Percentiles rank a stretch among this genome's conserved stretches.
Conservation (phyloP, 2,888 invertebrate species). For the Hemithea aestivaria region DNA sequence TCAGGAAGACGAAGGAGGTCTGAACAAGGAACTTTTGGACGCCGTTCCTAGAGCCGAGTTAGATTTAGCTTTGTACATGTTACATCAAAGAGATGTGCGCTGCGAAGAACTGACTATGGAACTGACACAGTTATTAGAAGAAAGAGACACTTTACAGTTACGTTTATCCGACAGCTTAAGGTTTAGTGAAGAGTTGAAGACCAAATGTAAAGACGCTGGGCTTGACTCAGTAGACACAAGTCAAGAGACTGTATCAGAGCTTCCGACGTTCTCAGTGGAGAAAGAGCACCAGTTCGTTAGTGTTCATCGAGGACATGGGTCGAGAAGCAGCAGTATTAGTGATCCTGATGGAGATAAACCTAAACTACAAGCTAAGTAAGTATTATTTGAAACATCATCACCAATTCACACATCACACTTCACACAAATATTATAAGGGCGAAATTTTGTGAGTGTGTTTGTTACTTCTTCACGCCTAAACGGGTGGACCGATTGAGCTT, state of each 20-base stretch:
- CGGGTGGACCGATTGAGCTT: no score
- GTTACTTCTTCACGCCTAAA: no score
- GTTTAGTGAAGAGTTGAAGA: constrained; percentile 81
- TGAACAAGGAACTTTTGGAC: constrained; percentile 55
- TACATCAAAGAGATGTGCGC: constrained; percentile 91
- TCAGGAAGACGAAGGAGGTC: constrained; percentile 21
- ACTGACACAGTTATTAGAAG: constrained; percentile 89
- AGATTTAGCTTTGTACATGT: constrained; percentile 89
- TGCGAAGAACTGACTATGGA: constrained; percentile 93
- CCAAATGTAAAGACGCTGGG: constrained; percentile 43
- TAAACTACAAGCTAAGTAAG: constrained; percentile 71
- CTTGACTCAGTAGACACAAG: constrained; percentile 45
- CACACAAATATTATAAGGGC: no score
- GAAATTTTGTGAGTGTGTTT: no score
- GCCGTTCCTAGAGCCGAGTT: constrained; percentile 82
- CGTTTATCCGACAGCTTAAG: constrained; percentile 89
- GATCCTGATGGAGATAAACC: constrained; percentile 66
- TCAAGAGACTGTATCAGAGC: constrained; percentile 48
- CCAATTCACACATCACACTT: no score
- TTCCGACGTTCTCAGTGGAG: constrained; percentile 50
- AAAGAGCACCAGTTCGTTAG: constrained; percentile 56
- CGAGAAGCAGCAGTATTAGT: constrained; percentile 64
- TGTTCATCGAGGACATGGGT: constrained; percentile 56
- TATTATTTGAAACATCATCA: constrained; percentile 17
- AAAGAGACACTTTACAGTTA: constrained; percentile 90